phyloP scores from a whole-genome alignment of 2,797 vertebrate species.

The Lemur catta region DNA sequence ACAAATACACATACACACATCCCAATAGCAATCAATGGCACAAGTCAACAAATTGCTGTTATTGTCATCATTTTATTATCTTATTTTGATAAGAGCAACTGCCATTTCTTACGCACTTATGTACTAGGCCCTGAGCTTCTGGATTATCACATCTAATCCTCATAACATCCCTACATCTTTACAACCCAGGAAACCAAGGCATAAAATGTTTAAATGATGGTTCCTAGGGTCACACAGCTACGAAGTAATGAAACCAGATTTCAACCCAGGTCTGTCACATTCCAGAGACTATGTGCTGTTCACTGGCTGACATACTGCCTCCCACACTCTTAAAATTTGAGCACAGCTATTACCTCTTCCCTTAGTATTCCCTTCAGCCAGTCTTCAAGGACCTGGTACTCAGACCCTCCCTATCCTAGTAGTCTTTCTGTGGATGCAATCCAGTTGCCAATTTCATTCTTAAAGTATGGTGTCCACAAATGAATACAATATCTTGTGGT shows the following conservation, averaged over 20 bases:
- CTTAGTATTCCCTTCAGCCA: background rate
- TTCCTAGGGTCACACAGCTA: background rate
- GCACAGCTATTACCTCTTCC: background rate
- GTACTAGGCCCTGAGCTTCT: background rate
- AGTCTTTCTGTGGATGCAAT: background rate
- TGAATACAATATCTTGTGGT: background rate
- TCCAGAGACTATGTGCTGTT: background rate
- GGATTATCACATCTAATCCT: background rate
- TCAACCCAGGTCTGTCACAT: background rate
- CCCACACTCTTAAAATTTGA: background rate
- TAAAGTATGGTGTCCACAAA: background rate
- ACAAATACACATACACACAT: background rate
- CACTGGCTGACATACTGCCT: background rate
- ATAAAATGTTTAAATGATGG: conserved; percentile 12
- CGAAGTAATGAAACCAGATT: conserved; percentile 1
- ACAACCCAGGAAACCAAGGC: background rate
- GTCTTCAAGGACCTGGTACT: background rate
- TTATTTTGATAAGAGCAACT: conserved; percentile 20
- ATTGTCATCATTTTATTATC: background rate
- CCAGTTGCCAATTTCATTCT: background rate
- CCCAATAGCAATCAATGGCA: background rate
- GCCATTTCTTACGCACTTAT: conserved; percentile 42
- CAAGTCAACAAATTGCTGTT: background rate
- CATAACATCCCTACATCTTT: background rate
- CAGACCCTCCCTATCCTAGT: background rate